Percentiles rank a stretch among this genome's conserved stretches.
Evolutionary conservation across 2,888 invertebrate species (phyloP).

Genomic region (Ceriagrion tenellum): DNA sequence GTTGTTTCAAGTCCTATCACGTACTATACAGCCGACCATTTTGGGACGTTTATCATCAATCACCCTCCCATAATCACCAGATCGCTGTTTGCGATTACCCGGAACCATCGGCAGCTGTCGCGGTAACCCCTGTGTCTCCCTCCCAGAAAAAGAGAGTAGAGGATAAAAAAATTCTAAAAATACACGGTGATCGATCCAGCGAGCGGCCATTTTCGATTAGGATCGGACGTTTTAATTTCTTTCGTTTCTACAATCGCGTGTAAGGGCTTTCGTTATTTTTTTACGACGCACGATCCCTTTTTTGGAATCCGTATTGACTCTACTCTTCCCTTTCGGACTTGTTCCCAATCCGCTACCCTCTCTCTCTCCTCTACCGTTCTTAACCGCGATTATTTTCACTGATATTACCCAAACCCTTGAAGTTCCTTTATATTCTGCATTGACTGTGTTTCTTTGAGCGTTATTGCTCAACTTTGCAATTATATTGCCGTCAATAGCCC

Average conservation of each 20-base stretch:
- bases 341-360: neutral
- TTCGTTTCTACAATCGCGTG: conserved; percentile 18
- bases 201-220: conserved; percentile 55
- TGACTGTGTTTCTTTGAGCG: neutral
- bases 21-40: conserved; percentile 32
- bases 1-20: conserved; percentile 60
- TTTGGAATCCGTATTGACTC: neutral
- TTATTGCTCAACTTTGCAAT: neutral
- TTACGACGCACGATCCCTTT: neutral
- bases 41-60: conserved; percentile 51
- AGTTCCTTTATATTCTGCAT: neutral
- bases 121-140: neutral
- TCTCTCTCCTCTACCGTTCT: neutral
- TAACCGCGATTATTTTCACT: neutral
- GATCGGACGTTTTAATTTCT: conserved; percentile 57
- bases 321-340: neutral
- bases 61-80: conserved; percentile 45
- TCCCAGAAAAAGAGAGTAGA: neutral
- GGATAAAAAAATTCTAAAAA: conserved; percentile 37
- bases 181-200: neutral
- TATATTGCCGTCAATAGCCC: too few relatives aligned
- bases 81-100: conserved; percentile 49
- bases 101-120: conserved; percentile 60
- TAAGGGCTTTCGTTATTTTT: neutral
- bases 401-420: neutral